Evolutionary conservation across 2,888 invertebrate species (phyloP).

Genomic region (Ischnus inquisitorius): DNA sequence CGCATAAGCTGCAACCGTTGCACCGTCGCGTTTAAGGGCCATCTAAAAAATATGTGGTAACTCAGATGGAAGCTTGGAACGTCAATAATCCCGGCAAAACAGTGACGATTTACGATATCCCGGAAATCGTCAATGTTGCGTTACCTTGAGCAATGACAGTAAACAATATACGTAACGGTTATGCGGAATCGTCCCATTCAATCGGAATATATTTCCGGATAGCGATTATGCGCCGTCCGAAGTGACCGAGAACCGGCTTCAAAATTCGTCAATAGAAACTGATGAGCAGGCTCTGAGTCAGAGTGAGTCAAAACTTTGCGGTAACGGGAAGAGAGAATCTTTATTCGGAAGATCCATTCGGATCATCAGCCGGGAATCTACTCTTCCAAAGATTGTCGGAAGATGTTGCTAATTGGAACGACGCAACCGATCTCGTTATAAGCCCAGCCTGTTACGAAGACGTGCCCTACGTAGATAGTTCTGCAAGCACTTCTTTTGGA

Average conservation of each 20-base stretch:
- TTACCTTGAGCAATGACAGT: constrained; percentile 14
- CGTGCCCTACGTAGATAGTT: too few relatives aligned
- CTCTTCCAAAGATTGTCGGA: too few relatives aligned
- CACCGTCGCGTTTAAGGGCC: constrained; percentile 76
- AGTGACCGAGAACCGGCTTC: constrained; percentile 9
- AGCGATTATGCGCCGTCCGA: constrained; percentile 23
- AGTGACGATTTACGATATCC: constrained; percentile 78
- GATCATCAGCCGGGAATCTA: too few relatives aligned
- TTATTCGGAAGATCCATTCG: too few relatives aligned
- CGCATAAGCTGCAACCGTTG: constrained; percentile 80
- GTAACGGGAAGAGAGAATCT: background rate
- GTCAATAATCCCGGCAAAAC: constrained; percentile 67
- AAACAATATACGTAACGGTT: constrained; percentile 26
- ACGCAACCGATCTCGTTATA: too few relatives aligned
- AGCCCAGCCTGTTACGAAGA: too few relatives aligned
- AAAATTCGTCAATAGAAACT: background rate
- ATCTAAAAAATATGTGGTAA: constrained; percentile 69
- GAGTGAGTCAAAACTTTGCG: background rate
- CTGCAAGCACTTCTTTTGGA: too few relatives aligned
- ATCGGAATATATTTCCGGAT: constrained; percentile 29
- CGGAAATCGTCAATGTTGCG: constrained; percentile 65
- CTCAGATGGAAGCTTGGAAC: constrained; percentile 67
- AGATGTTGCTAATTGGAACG: too few relatives aligned
- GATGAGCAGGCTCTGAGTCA: background rate
- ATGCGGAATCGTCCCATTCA: constrained; percentile 6